phyloP scores from a whole-genome alignment of 1,140 invertebrate genomes.

The Oreohelix idahoensis region DNA sequence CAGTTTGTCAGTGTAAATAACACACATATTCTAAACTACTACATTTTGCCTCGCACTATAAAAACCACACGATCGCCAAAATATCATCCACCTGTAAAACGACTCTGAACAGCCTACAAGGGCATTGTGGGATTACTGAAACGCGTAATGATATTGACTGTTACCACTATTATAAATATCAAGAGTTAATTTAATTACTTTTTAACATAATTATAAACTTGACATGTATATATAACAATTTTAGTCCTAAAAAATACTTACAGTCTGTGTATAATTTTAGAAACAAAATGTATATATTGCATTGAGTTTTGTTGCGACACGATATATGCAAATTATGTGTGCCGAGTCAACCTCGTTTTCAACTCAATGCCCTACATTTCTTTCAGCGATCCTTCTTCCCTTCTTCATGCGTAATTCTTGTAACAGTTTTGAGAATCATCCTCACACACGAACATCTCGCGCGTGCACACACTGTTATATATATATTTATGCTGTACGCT shows the following conservation, averaged over 20 bases:
- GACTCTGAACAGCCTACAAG: neutral
- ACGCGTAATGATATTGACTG: slow-evolving; percentile 16
- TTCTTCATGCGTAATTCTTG: too few relatives aligned
- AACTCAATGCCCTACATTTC: slow-evolving; percentile 1
- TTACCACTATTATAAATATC: neutral
- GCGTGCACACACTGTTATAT: too few relatives aligned
- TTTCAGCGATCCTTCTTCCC: neutral
- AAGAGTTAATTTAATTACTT: neutral
- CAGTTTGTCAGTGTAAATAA: too few relatives aligned
- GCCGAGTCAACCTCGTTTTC: slow-evolving; percentile 17
- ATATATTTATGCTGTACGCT: too few relatives aligned
- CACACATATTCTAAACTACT: too few relatives aligned
- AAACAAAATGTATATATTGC: too few relatives aligned
- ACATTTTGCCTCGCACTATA: neutral
- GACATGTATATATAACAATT: neutral
- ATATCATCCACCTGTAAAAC: slow-evolving; percentile 40
- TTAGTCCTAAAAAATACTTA: neutral
- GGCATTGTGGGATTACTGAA: slow-evolving; percentile 24
- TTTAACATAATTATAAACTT: neutral
- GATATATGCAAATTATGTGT: slow-evolving; percentile 46
- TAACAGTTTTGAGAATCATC: too few relatives aligned
- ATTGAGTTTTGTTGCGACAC: neutral
- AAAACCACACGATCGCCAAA: slow-evolving; percentile 27
- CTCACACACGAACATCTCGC: too few relatives aligned
- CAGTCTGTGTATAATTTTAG: neutral